Percentiles rank a stretch among this genome's conserved stretches.
Conservation (phyloP, 2,113 vertebrate species). For the Nyctereutes procyonoides region DNA sequence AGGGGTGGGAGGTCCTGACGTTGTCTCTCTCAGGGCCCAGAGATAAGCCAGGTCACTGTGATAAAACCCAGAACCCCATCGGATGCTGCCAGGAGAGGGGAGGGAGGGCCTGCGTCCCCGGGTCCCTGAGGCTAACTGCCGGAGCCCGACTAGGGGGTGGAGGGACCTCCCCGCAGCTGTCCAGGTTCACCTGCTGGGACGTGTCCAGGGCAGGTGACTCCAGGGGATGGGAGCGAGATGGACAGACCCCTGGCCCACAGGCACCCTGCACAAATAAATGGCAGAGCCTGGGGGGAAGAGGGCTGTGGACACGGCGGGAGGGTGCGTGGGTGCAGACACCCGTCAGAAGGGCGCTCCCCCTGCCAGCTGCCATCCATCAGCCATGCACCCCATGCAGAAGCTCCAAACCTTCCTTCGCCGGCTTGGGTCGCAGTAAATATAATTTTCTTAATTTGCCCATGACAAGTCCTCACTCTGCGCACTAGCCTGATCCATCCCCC, state of each 20-base stretch:
- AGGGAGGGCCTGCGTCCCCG: fast-evolving
- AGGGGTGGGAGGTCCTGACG: fast-evolving
- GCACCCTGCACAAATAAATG: fast-evolving
- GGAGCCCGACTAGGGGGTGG: background rate
- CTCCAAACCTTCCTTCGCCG: too few species aligned
- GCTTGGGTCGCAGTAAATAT: background rate
- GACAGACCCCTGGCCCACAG: fast-evolving
- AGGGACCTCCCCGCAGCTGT: background rate
- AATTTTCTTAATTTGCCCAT: background rate
- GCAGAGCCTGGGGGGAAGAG: background rate
- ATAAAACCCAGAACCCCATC: background rate
- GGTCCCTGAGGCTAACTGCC: fast-evolving
- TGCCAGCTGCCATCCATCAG: fast-evolving
- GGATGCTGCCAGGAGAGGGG: background rate
- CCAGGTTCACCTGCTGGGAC: background rate
- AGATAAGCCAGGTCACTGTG: background rate
- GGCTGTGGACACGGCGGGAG: background rate
- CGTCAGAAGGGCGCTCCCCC: fast-evolving
- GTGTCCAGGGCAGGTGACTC: background rate
- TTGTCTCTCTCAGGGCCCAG: background rate
- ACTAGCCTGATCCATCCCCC: background rate
- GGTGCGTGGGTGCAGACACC: background rate
- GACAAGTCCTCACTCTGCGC: background rate
- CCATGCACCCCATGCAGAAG: background rate
- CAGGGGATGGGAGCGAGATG: fast-evolving